Conservation (phyloP, 2,113 vertebrate genomes). For the Lynx canadensis region DNA sequence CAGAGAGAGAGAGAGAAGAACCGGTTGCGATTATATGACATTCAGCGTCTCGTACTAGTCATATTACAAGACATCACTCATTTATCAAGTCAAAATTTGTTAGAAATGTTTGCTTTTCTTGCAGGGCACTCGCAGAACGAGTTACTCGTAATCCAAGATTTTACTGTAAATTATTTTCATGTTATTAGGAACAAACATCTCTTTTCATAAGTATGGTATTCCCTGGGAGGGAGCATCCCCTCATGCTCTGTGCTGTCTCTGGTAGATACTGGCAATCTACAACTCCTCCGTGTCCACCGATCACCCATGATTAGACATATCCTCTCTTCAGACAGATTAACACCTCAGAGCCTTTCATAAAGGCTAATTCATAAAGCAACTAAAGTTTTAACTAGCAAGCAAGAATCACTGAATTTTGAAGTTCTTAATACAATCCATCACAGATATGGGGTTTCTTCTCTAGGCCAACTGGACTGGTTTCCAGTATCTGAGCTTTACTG, state of each 20-base stretch:
- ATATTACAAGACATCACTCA: too few relatives aligned
- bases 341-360: not conserved
- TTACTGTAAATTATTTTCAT: not conserved
- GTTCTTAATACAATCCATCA: not conserved
- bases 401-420: not conserved
- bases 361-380: not conserved
- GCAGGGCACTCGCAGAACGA: too few relatives aligned
- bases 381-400: not conserved
- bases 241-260: not conserved
- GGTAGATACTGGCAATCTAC: not conserved
- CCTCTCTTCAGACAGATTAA: not conserved
- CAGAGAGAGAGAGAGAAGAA: too few relatives aligned
- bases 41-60: too few relatives aligned
- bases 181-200: not conserved
- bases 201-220: not conserved
- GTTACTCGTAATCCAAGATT: too few relatives aligned
- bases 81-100: too few relatives aligned
- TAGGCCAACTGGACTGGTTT: not conserved
- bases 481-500: not conserved
- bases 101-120: too few relatives aligned
- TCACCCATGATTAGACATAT: not conserved
- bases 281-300: not conserved
- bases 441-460: not conserved
- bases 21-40: too few relatives aligned
- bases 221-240: not conserved